These are phyloP conservation scores for Aricia artaxerxes DNA, from an alignment of 2,888 invertebrate species.

Conservation along the genomic window DNA sequence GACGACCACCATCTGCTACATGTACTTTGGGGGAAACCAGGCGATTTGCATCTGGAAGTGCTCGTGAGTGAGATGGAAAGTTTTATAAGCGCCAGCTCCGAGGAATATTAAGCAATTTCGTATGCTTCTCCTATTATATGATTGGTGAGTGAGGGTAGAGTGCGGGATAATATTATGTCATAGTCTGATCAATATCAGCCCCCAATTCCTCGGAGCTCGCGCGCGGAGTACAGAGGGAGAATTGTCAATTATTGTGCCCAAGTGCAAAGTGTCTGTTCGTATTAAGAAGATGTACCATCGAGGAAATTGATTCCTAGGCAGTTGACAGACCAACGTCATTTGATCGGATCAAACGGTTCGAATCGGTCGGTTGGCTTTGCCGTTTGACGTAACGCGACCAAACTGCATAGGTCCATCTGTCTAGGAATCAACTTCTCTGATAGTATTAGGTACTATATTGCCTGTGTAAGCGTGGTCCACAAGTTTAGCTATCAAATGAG, in stretches of 20 bases:
- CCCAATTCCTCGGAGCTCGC: background rate
- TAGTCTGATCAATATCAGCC: background rate
- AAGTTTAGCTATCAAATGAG: too few species aligned
- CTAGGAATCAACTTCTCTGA: too few species aligned
- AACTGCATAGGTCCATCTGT: too few species aligned
- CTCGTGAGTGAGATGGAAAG: conserved; percentile 65
- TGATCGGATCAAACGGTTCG: too few species aligned
- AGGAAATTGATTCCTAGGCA: too few species aligned
- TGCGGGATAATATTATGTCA: background rate
- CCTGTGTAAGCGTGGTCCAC: too few species aligned
- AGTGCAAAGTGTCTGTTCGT: background rate
- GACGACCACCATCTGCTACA: conserved; percentile 90
- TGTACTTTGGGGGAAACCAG: conserved; percentile 95
- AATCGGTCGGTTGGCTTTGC: too few species aligned
- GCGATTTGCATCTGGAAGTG: conserved; percentile 96
- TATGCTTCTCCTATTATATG: background rate
- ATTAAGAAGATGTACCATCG: too few species aligned
- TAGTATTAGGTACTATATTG: too few species aligned
- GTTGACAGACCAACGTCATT: too few species aligned
- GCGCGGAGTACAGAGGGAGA: background rate
- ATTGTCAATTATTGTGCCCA: background rate
- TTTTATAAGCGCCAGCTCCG: background rate
- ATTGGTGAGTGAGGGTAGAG: background rate
- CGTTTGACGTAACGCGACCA: too few species aligned
- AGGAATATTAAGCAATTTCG: background rate